These are phyloP conservation scores for Silurus aristotelis DNA, from an alignment of 2,797 vertebrate genomes.

Conservation along the genomic window DNA sequence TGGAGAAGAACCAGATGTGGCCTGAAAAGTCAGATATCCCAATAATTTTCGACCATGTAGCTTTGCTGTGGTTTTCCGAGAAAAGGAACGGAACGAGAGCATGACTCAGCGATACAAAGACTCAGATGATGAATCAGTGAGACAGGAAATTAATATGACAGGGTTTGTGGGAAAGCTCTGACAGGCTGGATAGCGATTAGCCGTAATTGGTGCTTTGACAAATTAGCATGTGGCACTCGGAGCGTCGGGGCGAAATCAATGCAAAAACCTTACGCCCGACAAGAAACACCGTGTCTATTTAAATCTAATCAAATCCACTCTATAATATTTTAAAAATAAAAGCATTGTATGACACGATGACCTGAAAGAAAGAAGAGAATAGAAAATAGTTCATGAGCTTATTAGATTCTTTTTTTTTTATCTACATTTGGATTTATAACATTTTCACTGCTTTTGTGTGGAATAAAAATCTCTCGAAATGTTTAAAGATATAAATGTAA, in stretches of 20 bases:
- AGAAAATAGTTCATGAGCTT: too few species aligned
- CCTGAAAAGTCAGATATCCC: too few species aligned
- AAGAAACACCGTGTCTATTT: conserved; percentile 10
- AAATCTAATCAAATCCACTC: not conserved
- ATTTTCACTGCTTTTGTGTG: too few species aligned
- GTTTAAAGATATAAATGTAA: too few species aligned
- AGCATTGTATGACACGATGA: not conserved
- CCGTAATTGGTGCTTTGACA: conserved; percentile 50
- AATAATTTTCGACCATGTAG: too few species aligned
- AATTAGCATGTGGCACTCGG: conserved; percentile 42
- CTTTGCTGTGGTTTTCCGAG: too few species aligned
- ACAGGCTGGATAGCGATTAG: conserved; percentile 43
- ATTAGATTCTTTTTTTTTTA: too few species aligned
- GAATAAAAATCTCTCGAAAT: too few species aligned
- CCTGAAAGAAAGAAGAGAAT: not conserved
- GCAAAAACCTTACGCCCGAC: conserved; percentile 3
- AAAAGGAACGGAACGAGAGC: too few species aligned
- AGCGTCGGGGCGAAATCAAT: conserved; percentile 8
- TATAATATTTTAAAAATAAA: not conserved
- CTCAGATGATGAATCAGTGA: conserved; percentile 17
- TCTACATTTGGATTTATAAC: too few species aligned
- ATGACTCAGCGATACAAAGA: not conserved
- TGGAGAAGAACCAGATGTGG: too few species aligned
- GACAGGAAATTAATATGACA: conserved; percentile 25
- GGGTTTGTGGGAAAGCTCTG: conserved; percentile 50